These are phyloP conservation scores for Stegostoma tigrinum DNA, from an alignment of 2,113 vertebrate genomes.

Conservation along the genomic window DNA sequence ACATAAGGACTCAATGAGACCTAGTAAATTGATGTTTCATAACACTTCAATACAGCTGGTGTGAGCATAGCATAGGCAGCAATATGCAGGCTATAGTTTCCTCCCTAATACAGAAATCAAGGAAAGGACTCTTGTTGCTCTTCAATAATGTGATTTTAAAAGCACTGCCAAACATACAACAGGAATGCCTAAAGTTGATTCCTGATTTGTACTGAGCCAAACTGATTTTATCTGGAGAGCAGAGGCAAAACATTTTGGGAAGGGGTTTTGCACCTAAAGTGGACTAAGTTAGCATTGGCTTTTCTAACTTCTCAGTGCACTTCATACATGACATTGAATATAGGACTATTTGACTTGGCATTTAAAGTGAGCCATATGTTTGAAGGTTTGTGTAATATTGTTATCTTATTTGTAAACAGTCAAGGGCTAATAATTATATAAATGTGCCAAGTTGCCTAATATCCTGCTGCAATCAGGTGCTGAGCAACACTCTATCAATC, in stretches of 20 bases:
- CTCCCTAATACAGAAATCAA: neutral
- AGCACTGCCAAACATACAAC: neutral
- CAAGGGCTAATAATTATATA: neutral
- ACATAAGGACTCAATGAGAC: neutral
- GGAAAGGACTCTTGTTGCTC: neutral
- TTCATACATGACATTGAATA: neutral
- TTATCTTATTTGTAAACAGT: neutral
- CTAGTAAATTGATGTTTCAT: slow-evolving; percentile 6
- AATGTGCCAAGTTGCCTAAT: neutral
- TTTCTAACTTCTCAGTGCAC: neutral
- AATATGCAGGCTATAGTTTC: neutral
- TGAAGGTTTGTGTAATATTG: neutral
- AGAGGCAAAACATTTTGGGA: neutral
- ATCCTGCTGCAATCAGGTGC: neutral
- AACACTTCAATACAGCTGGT: neutral
- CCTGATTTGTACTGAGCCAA: neutral
- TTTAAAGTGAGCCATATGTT: neutral
- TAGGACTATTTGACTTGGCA: neutral
- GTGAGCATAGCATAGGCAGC: neutral
- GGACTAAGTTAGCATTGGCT: neutral
- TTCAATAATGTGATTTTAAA: neutral
- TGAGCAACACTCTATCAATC: neutral
- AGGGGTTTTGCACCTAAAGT: neutral
- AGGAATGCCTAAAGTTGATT: neutral
- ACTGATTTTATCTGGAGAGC: neutral